A percentile compares a stretch with the other conserved stretches of the same genome.
Evolutionary conservation across 2,888 invertebrate species (phyloP).

Genomic region (Caenorhabditis uteleia): DNA sequence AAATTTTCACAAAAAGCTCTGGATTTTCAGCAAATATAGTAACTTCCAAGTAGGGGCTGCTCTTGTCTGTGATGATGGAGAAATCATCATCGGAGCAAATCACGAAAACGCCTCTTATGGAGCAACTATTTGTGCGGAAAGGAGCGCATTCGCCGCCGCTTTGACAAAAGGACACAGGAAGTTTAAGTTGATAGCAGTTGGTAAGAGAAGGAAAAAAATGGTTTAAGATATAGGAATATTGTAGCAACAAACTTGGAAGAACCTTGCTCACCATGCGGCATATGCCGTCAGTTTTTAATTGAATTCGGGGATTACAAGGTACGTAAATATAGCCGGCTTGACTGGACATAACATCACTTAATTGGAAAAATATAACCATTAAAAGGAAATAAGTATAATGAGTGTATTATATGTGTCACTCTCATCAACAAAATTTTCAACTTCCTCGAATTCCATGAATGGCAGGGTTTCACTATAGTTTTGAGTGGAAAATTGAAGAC

Average conservation of each 20-base stretch:
- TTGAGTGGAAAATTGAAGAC: neutral
- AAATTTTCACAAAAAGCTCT: neutral
- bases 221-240: neutral
- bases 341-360: neutral
- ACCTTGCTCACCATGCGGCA: conserved; percentile 65
- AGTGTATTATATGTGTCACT: too few species aligned
- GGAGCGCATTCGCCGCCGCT: conserved; percentile 49
- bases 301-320: conserved; percentile 66
- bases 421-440: neutral
- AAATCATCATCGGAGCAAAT: conserved; percentile 77
- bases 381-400: too few species aligned
- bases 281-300: conserved; percentile 65
- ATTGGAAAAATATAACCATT: neutral
- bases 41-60: conserved; percentile 88
- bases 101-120: conserved; percentile 87
- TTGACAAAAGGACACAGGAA: conserved; percentile 48
- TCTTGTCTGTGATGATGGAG: conserved; percentile 78
- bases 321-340: conserved; percentile 1
- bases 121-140: conserved; percentile 71
- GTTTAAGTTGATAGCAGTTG: conserved; percentile 46
- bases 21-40: conserved; percentile 78
- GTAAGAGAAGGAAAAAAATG: neutral
- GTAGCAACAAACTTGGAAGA: conserved; percentile 48
- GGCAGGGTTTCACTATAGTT: neutral
- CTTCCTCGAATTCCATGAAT: neutral